These are phyloP conservation scores for Alligator sinensis DNA, from an alignment of 2,113 vertebrate genomes.

Conservation along the genomic window DNA sequence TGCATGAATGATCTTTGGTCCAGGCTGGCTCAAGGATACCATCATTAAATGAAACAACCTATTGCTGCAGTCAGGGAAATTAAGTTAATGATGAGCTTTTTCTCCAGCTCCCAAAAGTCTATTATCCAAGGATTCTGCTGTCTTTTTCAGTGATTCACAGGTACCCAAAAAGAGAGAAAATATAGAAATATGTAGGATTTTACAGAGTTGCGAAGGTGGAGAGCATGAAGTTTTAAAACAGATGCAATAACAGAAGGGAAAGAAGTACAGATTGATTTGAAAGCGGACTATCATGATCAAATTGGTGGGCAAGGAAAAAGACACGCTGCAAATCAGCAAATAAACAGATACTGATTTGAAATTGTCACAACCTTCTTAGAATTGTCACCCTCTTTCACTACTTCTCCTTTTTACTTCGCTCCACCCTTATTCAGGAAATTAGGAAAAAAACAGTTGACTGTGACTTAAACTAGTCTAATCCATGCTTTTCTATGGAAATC, in stretches of 20 bases:
- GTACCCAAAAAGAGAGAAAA: not conserved
- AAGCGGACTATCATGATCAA: not conserved
- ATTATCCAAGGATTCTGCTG: not conserved
- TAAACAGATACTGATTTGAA: not conserved
- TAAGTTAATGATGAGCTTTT: not conserved
- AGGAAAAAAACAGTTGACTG: not conserved
- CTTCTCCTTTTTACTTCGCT: not conserved
- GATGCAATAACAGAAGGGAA: not conserved
- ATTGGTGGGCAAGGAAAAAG: not conserved
- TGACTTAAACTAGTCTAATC: not conserved
- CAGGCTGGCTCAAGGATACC: not conserved
- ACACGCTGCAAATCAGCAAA: not conserved
- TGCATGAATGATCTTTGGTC: not conserved
- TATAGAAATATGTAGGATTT: not conserved
- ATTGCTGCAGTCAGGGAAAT: not conserved
- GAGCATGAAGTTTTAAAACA: not conserved
- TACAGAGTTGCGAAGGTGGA: not conserved
- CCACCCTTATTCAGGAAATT: not conserved
- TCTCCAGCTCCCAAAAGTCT: not conserved
- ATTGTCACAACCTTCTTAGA: not conserved
- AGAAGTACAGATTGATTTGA: not conserved
- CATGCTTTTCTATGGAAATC: not conserved
- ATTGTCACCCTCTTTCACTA: not conserved
- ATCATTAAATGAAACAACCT: accelerated
- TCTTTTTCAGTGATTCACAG: not conserved